Percentiles rank a stretch among this genome's conserved stretches.
Conservation (phyloP, 1,140 invertebrate species). For the Meloidogyne chitwoodi region DNA sequence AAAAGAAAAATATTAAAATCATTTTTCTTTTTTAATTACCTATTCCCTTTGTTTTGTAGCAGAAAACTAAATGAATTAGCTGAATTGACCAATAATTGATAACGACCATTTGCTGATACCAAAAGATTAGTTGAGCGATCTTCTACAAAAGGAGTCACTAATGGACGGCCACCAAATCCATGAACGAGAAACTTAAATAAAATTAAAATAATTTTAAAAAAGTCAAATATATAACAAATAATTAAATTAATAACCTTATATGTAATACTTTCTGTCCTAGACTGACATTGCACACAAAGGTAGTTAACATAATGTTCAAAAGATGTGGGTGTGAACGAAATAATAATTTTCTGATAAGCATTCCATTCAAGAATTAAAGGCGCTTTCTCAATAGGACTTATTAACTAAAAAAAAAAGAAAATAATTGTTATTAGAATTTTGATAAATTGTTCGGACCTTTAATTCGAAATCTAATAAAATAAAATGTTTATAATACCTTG, state of each 20-base stretch:
- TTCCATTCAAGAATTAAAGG: constrained; percentile 1
- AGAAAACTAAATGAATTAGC: background rate
- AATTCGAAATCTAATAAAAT: background rate
- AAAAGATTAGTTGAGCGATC: background rate
- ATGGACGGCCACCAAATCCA: constrained; percentile 4
- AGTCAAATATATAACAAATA: background rate
- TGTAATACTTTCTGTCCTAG: background rate
- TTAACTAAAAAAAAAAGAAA: background rate
- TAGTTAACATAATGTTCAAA: background rate
- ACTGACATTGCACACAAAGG: background rate
- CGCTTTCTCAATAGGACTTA: background rate
- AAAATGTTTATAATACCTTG: background rate
- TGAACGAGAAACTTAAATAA: constrained; percentile 4
- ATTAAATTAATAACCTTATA: background rate
- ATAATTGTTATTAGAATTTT: background rate
- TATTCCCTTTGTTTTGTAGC: constrained; percentile 4
- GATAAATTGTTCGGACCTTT: background rate
- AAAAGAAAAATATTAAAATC: background rate
- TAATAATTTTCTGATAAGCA: background rate
- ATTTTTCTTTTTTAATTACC: background rate
- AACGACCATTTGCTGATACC: constrained; percentile 15
- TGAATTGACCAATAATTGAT: constrained; percentile 7
- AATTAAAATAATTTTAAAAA: background rate
- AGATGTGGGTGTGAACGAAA: background rate
- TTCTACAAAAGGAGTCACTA: background rate